phyloP scores from a whole-genome alignment of 2,888 invertebrate species.

The Rhamphomyia laevipes region DNA sequence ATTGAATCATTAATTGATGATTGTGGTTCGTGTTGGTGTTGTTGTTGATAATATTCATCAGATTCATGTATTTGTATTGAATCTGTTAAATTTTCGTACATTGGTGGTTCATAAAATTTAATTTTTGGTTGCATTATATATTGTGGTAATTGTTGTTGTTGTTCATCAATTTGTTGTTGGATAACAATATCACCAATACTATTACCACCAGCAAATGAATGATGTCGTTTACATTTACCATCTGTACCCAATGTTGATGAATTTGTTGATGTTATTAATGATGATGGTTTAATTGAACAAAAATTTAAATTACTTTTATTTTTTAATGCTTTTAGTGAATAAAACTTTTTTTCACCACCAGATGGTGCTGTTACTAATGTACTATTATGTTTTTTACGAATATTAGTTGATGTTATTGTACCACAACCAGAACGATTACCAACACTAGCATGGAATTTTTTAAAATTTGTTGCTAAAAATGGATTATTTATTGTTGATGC shows the following conservation, averaged over 20 bases:
- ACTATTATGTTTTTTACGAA: background rate
- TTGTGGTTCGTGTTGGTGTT: constrained; percentile 14
- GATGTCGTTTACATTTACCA: constrained; percentile 34
- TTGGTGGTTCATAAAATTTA: constrained; percentile 34
- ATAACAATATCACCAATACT: constrained; percentile 29
- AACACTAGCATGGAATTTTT: constrained; percentile 26
- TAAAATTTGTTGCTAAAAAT: constrained; percentile 30
- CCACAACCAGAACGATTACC: constrained; percentile 7
- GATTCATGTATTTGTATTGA: constrained; percentile 52
- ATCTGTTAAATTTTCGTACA: constrained; percentile 53
- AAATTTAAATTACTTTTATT: constrained; percentile 17
- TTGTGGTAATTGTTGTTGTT: background rate
- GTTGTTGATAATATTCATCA: constrained; percentile 18
- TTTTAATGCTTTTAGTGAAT: constrained; percentile 28
- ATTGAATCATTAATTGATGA: constrained; percentile 16
- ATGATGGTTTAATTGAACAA: constrained; percentile 15
- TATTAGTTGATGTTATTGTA: background rate
- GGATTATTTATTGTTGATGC: constrained; percentile 28
- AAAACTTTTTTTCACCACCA: constrained; percentile 31
- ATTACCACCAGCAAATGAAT: constrained; percentile 33
- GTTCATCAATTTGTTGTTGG: constrained; percentile 15
- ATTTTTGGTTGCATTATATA: constrained; percentile 19
- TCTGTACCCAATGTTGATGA: constrained; percentile 4
- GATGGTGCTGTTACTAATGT: constrained; percentile 5
- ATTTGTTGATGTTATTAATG: constrained; percentile 5